These are phyloP conservation scores for Macroglossus sobrinus DNA, from an alignment of 2,113 vertebrate genomes.

Conservation along the genomic window DNA sequence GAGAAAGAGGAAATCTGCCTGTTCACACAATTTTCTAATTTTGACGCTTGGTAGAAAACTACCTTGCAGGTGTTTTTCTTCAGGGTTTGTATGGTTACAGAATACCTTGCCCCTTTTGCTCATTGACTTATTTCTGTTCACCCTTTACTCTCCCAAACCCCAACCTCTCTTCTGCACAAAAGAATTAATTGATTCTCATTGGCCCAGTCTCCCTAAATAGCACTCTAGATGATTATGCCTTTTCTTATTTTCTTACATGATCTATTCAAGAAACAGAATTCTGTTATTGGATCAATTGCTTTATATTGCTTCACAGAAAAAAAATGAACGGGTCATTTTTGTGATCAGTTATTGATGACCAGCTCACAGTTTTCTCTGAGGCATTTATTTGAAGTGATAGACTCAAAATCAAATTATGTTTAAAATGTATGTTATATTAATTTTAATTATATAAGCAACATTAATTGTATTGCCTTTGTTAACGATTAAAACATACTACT, in stretches of 20 bases:
- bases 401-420: neutral
- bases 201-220: neutral
- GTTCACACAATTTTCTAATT: neutral
- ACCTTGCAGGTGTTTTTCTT: neutral
- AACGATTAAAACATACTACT: neutral
- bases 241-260: neutral
- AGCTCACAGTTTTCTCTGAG: neutral
- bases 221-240: neutral
- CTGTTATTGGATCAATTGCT: neutral
- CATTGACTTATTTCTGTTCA: neutral
- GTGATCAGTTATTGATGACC: neutral
- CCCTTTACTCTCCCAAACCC: fast-evolving
- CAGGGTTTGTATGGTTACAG: neutral
- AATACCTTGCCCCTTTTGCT: neutral
- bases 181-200: neutral
- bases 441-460: neutral
- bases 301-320: neutral
- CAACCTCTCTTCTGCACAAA: neutral
- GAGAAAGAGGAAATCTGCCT: neutral
- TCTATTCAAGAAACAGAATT: neutral
- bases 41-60: neutral
- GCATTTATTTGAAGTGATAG: neutral
- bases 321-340: neutral
- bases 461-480: neutral
- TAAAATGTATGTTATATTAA: neutral